A percentile compares a stretch with the other conserved stretches of the same genome.
Conservation (phyloP, 2,888 invertebrate species). For the Pyrochroa serraticornis region DNA sequence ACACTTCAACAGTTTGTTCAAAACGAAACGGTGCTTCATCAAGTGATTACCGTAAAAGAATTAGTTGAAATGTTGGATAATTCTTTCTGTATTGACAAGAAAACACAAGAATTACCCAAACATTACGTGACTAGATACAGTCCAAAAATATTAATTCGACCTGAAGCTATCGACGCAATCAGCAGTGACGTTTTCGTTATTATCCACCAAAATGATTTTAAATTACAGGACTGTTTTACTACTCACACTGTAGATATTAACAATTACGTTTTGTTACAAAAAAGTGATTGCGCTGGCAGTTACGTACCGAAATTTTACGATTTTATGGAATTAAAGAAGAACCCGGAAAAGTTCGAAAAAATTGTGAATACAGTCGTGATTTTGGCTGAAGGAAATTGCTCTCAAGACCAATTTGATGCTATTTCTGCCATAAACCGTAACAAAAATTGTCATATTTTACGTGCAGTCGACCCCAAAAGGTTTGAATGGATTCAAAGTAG, state of each 20-base stretch:
- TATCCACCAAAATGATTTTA: no score
- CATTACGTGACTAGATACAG: not conserved
- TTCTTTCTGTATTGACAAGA: not conserved
- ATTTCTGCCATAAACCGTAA: not conserved
- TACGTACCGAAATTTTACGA: no score
- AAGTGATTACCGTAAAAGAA: not conserved
- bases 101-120: not conserved
- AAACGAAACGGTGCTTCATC: not conserved
- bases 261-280: no score
- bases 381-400: not conserved
- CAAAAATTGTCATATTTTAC: constrained; percentile 1
- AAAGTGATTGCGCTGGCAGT: no score
- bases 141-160: not conserved
- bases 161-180: not conserved
- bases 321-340: not conserved
- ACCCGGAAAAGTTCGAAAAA: not conserved
- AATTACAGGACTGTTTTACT: no score
- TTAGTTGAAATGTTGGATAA: not conserved
- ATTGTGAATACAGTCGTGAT: not conserved
- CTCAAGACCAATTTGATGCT: not conserved
- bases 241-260: no score
- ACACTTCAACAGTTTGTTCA: not conserved
- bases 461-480: not conserved
- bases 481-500: constrained; percentile 6
- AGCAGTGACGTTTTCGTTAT: no score